Conservation (phyloP, 2,888 invertebrate genomes). For the Globia sparganii region DNA sequence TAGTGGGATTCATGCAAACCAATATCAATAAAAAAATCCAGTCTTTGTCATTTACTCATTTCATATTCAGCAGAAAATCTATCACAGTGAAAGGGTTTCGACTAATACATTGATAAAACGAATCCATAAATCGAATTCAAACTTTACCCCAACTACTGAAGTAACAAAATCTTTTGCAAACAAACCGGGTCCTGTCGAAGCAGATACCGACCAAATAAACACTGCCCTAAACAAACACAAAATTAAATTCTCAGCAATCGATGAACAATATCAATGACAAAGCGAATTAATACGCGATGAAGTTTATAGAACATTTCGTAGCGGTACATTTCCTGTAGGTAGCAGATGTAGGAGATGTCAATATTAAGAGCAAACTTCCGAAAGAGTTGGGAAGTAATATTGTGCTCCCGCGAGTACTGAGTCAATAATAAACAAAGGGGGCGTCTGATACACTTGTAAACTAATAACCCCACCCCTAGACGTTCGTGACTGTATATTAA, state of each 20-base stretch:
- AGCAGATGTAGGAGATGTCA: conserved; percentile 88
- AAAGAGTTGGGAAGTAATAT: conserved; percentile 89
- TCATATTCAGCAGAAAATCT: not conserved
- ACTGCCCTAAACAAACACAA: conserved; percentile 56
- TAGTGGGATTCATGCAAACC: not conserved
- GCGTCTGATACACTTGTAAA: conserved; percentile 90
- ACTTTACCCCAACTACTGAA: conserved; percentile 40
- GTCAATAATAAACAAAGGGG: conserved; percentile 89
- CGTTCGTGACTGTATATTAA: conserved; percentile 80
- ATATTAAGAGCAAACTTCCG: conserved; percentile 89
- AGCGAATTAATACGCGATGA: conserved; percentile 76
- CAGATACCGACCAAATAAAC: conserved; percentile 47
- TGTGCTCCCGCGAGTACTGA: conserved; percentile 77
- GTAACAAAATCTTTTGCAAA: conserved; percentile 50
- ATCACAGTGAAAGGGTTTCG: not conserved
- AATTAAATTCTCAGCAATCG: conserved; percentile 63
- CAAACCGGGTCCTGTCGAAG: conserved; percentile 32
- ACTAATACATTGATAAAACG: not conserved
- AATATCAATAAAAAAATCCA: not conserved
- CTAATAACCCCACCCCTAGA: conserved; percentile 86
- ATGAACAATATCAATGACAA: conserved; percentile 70
- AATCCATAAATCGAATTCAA: conserved; percentile 24
- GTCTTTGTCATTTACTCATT: not conserved
- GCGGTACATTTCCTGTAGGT: conserved; percentile 83
- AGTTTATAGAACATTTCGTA: conserved; percentile 78